Evolutionary conservation across 2,888 invertebrate genomes (phyloP), one percentile per base, ranked within the genome.

Genomic region (Formica aserva): DNA sequence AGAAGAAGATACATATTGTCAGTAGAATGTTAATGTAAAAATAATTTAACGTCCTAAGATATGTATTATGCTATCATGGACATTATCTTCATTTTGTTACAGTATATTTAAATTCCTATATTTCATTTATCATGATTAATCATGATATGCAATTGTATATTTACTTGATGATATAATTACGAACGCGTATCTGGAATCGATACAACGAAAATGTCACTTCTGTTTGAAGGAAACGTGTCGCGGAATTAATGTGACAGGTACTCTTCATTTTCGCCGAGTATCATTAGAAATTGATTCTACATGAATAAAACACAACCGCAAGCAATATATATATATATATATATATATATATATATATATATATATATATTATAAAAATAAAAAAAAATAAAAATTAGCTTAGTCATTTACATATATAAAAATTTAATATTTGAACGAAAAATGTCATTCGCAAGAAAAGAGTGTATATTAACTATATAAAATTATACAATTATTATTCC

Each of bases 121-220:
- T 55, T 69, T 77, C 11, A 11, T 41, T 41, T 41, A 41, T 13
- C n/a, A 11, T 13, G 57, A 41, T 57, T 57, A 60, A 60, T 78
- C 71, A 45, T 32, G 22, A 78, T 41, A n/a, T 22, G 71, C 32
- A 8, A 11, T 45, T 29, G 41, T 22, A 71, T 71, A 78, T 78
- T 71, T 71, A 71, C 22, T 78, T 57, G 71, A 18, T 32, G 32
- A 78, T 71, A 60, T 69, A 69, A 78, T 78, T 67, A 57, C 22
- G 6, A 57, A 69, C 57, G 32, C 45, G 38, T 67, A 15, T 3
- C 67, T 26, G 41, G 26, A 78, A 78, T 78, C 22, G 71, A 78
- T 71, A 69, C 41, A 13, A 60, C 60, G 57, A 71, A 78, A 78
- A 60, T 32, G 78, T 71, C 78, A 78, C 22, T 71, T 71, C 15